These are phyloP conservation scores for Lanius ludovicianus DNA, from an alignment of 2,113 vertebrate species.

Conservation along the genomic window DNA sequence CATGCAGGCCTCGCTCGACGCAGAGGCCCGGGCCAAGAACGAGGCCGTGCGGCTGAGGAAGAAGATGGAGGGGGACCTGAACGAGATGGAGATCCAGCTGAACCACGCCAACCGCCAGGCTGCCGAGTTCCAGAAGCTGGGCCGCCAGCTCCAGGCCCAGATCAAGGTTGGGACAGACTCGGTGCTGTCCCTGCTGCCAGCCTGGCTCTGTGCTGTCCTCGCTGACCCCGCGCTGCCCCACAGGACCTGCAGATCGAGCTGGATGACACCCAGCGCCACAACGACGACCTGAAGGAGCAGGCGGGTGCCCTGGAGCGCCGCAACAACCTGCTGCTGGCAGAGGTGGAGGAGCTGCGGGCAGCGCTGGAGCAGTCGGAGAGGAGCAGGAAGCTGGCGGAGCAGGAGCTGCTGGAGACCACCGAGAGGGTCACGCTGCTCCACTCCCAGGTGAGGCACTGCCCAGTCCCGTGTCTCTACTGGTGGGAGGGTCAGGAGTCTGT, in stretches of 20 bases:
- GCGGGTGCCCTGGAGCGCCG: slow-evolving; percentile 82
- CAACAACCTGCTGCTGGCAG: slow-evolving; percentile 79
- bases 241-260: slow-evolving; percentile 89
- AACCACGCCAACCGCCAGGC: slow-evolving; percentile 88
- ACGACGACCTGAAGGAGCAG: slow-evolving; percentile 89
- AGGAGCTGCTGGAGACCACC: slow-evolving; percentile 86
- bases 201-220: background rate
- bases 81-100: slow-evolving; percentile 92
- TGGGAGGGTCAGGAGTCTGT: background rate
- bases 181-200: background rate
- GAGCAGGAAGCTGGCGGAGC: slow-evolving; percentile 87
- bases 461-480: accelerated
- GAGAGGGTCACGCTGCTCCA: slow-evolving; percentile 91
- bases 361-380: slow-evolving; percentile 87
- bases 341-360: slow-evolving; percentile 87
- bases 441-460: slow-evolving; percentile 76
- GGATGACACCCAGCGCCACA: slow-evolving; percentile 83
- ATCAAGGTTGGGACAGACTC: slow-evolving; percentile 77
- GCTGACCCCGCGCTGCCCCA: accelerated
- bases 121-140: slow-evolving; percentile 83
- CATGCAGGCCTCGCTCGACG: slow-evolving; percentile 88
- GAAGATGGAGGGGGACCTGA: slow-evolving; percentile 95
- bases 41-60: slow-evolving; percentile 90
- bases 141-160: slow-evolving; percentile 85
- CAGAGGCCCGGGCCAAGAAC: slow-evolving; percentile 86